phyloP scores from a whole-genome alignment of 2,113 vertebrate genomes.

The Melanotaenia duboulayi region DNA sequence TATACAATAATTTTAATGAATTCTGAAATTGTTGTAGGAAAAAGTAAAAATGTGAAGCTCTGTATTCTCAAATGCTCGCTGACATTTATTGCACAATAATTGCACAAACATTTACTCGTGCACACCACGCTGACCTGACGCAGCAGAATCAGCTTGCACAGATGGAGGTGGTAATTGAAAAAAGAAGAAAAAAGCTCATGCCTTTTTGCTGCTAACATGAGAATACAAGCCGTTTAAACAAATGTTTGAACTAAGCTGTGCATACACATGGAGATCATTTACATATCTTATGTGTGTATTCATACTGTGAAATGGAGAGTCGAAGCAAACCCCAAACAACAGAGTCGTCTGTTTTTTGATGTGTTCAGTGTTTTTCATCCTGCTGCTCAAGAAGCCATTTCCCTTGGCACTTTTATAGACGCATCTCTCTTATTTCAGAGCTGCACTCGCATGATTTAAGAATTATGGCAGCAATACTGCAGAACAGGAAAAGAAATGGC shows the following conservation, averaged over 20 bases:
- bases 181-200: neutral
- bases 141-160: conserved; percentile 5
- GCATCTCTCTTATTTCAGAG: conserved; percentile 33
- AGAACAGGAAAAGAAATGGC: conserved; percentile 30
- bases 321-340: neutral
- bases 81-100: neutral
- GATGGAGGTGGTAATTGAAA: conserved; percentile 3
- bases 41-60: neutral
- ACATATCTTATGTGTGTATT: conserved; percentile 43
- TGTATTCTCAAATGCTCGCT: neutral
- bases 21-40: too few relatives aligned
- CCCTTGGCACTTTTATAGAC: conserved; percentile 27
- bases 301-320: conserved; percentile 1
- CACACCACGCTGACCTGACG: neutral
- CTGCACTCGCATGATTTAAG: conserved; percentile 32
- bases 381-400: conserved; percentile 26
- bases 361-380: conserved; percentile 26
- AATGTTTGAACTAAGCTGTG: conserved; percentile 27
- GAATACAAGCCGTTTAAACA: conserved; percentile 41
- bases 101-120: neutral
- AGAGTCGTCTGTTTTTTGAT: conserved; percentile 9
- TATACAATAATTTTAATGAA: too few relatives aligned
- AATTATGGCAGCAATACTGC: conserved; percentile 30
- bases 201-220: conserved; percentile 17
- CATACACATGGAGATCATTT: conserved; percentile 54